Conservation (phyloP, 2,888 invertebrate genomes). For the Mythimna impura region DNA sequence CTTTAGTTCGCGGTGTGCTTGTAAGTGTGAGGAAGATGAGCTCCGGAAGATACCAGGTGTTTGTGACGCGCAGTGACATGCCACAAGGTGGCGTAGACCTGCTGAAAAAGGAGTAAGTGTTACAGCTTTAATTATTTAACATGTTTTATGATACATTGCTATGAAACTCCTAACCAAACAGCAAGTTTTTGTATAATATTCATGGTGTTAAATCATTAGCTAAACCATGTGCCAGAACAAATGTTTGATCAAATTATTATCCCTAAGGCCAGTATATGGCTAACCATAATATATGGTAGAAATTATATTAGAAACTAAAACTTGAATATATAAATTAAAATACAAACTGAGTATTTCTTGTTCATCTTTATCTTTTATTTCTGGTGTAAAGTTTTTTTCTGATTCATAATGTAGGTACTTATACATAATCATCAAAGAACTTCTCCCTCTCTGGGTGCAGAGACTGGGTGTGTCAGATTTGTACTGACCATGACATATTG, state of each 20-base stretch:
- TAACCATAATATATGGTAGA: no score
- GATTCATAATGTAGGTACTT: no score
- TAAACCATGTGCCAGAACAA: not conserved
- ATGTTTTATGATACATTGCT: not conserved
- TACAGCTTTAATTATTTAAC: not conserved
- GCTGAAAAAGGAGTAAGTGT: slow-evolving; percentile 91
- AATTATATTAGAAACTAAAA: not conserved
- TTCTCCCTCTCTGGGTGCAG: not conserved
- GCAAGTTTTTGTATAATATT: not conserved
- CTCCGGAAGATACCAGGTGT: slow-evolving; percentile 88
- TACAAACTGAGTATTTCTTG: no score
- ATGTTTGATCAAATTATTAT: not conserved
- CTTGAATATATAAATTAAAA: not conserved
- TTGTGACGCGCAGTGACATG: slow-evolving; percentile 92
- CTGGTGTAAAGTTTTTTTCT: no score
- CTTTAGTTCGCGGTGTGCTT: slow-evolving; percentile 68
- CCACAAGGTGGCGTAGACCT: slow-evolving; percentile 91
- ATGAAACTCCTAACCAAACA: not conserved
- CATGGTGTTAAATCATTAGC: not conserved
- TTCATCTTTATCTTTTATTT: no score
- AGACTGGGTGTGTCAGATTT: no score
- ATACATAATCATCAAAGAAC: no score
- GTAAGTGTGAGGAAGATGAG: slow-evolving; percentile 79
- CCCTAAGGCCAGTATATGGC: no score
- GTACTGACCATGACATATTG: no score